phyloP scores from a whole-genome alignment of 2,888 invertebrate genomes.

The Rotaria macrura region DNA sequence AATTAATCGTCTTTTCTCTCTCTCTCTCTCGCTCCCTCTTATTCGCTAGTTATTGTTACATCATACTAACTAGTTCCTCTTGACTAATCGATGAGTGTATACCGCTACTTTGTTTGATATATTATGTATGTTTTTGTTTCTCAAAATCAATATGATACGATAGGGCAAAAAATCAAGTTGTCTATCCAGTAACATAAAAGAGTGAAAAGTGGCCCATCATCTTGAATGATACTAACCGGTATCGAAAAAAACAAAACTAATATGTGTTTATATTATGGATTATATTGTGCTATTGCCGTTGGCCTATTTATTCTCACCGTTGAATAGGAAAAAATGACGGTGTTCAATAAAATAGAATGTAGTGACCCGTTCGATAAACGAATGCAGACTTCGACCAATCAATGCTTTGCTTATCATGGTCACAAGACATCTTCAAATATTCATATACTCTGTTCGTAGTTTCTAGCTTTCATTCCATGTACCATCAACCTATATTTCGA shows the following conservation, averaged over 20 bases:
- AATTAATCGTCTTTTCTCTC: neutral
- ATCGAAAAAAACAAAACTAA: neutral
- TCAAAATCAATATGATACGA: neutral
- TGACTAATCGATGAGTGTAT: constrained; percentile 3
- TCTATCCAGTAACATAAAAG: neutral
- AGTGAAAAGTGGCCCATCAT: neutral
- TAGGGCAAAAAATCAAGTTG: neutral
- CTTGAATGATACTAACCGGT: constrained; percentile 8
- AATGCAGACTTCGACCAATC: too few species aligned
- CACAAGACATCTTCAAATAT: too few species aligned
- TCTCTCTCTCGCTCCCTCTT: neutral
- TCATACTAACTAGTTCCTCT: neutral
- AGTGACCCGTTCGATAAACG: too few species aligned
- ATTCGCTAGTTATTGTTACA: neutral
- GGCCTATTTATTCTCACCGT: neutral
- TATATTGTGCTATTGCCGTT: neutral
- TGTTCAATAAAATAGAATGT: neutral
- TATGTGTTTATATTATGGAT: neutral
- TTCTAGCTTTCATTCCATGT: too few species aligned
- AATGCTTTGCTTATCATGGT: too few species aligned
- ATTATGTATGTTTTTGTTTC: neutral
- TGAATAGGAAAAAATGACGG: neutral
- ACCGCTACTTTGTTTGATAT: constrained; percentile 2
- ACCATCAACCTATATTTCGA: too few species aligned
- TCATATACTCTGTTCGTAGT: too few species aligned